Base-by-base conservation (phyloP, 2,113 vertebrate species). In the Oryzias melastigma region DNA sequence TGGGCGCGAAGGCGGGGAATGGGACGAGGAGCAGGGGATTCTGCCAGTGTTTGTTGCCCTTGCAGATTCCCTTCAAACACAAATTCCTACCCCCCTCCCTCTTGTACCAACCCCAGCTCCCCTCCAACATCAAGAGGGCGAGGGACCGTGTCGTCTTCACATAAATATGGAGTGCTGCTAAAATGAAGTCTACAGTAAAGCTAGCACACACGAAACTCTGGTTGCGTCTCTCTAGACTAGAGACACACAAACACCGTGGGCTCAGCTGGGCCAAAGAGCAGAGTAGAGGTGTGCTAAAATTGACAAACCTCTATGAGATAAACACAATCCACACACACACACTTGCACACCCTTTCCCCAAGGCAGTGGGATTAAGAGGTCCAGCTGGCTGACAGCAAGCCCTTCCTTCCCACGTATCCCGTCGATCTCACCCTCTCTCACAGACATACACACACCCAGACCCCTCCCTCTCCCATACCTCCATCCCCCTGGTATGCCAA, bases 321-420 rank as follows among this genome's bases (percentile, higher is more conserved):
- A 77, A 87, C 73, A 78, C 77, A 78, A 54, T 56, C 22, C 59
- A 62, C 64, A 51, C 63, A 71, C 63, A 71, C 63, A 75, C 64
- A 80, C 68, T 70, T 70, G 67, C 56, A 90, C 82, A 80, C 80
- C 75, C 86, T 88, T 85, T 89, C 91, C 91, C 86, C 81, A 89
- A 88, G 88, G 90, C 89, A 88, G 88, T 90, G 70, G 91, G 90
- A 92, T 92, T 91, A 92, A 91, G 90, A 90, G 90, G 91, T 91
- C 91, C 90, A 90, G 90, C 89, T 91, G 89, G 88, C 89, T 92
- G 91, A 91, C 91, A 91, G 90, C 87, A 86, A 91, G 87, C 85
- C 84, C 81, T 89, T 91, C 90, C 90, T 89, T 91, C 88, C 90
- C 89, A 91, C 86, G 78, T 89, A 88, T 83, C 78, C 85, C 77